Evolutionary conservation across 2,797 vertebrate species (phyloP), one percentile per base, ranked within the genome.

Genomic region (Steatocranus sp.): DNA sequence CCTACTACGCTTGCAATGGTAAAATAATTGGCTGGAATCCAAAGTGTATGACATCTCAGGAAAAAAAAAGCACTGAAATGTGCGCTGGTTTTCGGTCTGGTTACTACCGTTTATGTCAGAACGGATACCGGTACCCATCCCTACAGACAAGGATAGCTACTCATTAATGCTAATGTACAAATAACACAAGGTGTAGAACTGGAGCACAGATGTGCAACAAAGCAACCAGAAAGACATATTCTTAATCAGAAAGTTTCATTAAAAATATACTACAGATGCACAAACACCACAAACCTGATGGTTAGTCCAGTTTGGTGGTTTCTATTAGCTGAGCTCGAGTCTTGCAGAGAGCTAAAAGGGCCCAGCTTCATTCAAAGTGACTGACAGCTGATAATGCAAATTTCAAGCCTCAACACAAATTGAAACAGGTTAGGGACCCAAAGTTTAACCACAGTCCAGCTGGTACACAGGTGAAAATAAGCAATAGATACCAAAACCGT

Each of bases 401-500:
- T 15, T 3, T 70, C 8, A 43, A 70, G 23, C 4, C 23, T 68
- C 14, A 0, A 27, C 15, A 43, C 6, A 11, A 43, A 43, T 25
- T 43, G 25, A 43, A 70, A 43, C 14, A 3, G 38, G 20, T 68
- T 12, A 3, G 38, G 6, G 1, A 68, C 9, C 11, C 38, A 68
- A 27, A 17, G 15, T 58, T 58, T 2, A 58, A 58, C 5, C 8
- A 0, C 15, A 17, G 8, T 56, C 5, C 27, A 32, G 54, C 54
- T 56, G 27, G 27, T 32, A 56, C 27, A 56, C 5, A 2, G 14
- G 14, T 68, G 63, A 68, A 68, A 25, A 68, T 25, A 6, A 66
- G 12, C 61, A 1, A 23, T 6, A 41, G 61, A 66, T 3, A 23
- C 2, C 20, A 4, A 23, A 66, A 41, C 0, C 0, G 0, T 68